Percentiles rank a stretch among this genome's conserved stretches.
Conservation (phyloP, 1,140 invertebrate genomes). For the Leptinotarsa texana region DNA sequence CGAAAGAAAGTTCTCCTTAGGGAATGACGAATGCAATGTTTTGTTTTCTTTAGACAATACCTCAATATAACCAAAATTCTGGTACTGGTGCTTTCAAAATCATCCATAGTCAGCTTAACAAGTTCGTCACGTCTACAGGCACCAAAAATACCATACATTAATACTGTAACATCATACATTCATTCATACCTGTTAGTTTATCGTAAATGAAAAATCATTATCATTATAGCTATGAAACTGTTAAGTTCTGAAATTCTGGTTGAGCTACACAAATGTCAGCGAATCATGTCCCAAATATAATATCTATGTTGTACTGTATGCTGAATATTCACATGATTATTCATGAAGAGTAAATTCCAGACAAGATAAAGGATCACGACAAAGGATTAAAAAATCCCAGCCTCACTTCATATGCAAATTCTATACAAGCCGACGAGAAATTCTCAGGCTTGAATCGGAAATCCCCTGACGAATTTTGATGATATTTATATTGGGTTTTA, state of each 20-base stretch:
- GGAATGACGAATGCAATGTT: too few relatives aligned
- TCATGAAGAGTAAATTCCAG: constrained; percentile 17
- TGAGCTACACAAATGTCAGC: background rate
- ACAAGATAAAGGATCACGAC: constrained; percentile 16
- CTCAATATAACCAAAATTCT: too few relatives aligned
- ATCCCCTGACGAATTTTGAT: background rate
- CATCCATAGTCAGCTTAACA: too few relatives aligned
- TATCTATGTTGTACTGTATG: background rate
- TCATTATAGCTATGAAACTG: too few relatives aligned
- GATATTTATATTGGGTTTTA: background rate
- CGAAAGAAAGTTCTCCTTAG: too few relatives aligned
- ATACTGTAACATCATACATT: too few relatives aligned
- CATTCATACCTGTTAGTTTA: too few relatives aligned
- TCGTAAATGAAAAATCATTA: too few relatives aligned
- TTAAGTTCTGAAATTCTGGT: background rate
- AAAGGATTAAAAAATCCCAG: constrained; percentile 12
- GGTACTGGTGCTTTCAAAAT: too few relatives aligned
- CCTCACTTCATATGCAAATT: constrained; percentile 20
- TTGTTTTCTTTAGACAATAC: too few relatives aligned
- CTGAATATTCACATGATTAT: constrained; percentile 10
- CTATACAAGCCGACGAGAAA: background rate
- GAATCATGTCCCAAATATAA: background rate
- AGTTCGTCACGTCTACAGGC: too few relatives aligned
- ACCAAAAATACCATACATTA: too few relatives aligned
- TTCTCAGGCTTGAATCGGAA: background rate